Evolutionary conservation across 2,888 invertebrate genomes (phyloP).

Genomic region (Mycalesis mineus): DNA sequence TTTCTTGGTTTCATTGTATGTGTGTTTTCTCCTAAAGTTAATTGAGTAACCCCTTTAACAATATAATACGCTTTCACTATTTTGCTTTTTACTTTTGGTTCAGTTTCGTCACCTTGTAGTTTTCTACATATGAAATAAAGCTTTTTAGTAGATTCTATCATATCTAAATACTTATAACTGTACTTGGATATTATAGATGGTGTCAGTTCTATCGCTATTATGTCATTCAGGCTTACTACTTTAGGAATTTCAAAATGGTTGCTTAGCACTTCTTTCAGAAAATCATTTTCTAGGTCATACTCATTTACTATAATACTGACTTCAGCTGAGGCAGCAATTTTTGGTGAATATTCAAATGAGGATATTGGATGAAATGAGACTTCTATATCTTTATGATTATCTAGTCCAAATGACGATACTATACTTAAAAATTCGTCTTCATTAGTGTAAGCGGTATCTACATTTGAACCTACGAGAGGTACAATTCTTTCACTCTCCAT

Average conservation of each 20-base stretch:
- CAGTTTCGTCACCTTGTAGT: slow-evolving; percentile 39
- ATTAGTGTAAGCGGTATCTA: slow-evolving; percentile 48
- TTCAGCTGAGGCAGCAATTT: slow-evolving; percentile 63
- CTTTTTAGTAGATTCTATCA: slow-evolving; percentile 53
- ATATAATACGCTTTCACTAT: slow-evolving; percentile 69
- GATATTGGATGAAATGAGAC: slow-evolving; percentile 60
- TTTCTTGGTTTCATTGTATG: slow-evolving; percentile 75
- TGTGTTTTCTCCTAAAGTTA: slow-evolving; percentile 76
- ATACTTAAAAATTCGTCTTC: slow-evolving; percentile 63
- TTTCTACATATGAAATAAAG: slow-evolving; percentile 67
- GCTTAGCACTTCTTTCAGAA: slow-evolving; percentile 79
- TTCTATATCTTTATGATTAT: slow-evolving; percentile 39
- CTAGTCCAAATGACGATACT: slow-evolving; percentile 47
- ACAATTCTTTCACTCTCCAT: slow-evolving; percentile 56
- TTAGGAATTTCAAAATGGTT: slow-evolving; percentile 84
- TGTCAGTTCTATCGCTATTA: slow-evolving; percentile 80
- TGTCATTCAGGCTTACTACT: slow-evolving; percentile 80
- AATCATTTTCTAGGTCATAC: slow-evolving; percentile 63
- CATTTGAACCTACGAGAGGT: slow-evolving; percentile 56
- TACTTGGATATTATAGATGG: slow-evolving; percentile 62
- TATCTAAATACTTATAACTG: slow-evolving; percentile 63
- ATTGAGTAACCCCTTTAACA: slow-evolving; percentile 78
- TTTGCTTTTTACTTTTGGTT: slow-evolving; percentile 31
- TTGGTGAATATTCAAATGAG: slow-evolving; percentile 57
- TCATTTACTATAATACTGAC: slow-evolving; percentile 62